These are phyloP conservation scores for Scarus forsteni DNA, from an alignment of 2,797 vertebrate genomes.

Conservation along the genomic window DNA sequence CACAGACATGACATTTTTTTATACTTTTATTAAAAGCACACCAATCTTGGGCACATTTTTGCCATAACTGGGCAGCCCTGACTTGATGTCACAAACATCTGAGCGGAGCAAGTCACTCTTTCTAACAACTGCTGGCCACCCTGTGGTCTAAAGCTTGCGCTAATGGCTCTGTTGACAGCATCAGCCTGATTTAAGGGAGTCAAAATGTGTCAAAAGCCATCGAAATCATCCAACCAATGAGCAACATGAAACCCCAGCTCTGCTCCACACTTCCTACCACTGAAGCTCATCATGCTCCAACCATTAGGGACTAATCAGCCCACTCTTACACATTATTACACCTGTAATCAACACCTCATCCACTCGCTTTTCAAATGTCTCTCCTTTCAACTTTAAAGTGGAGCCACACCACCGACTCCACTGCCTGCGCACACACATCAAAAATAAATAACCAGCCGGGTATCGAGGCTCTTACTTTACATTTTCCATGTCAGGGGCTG, in stretches of 20 bases:
- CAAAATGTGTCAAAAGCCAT: not conserved
- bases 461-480: slow-evolving; percentile 38
- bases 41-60: no score
- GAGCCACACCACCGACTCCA: not conserved
- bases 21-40: no score
- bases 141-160: not conserved
- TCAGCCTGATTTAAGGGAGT: not conserved
- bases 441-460: slow-evolving; percentile 37
- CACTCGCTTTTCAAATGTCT: not conserved
- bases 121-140: not conserved
- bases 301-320: not conserved
- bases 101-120: not conserved
- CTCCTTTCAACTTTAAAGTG: slow-evolving; percentile 47
- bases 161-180: not conserved
- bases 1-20: no score
- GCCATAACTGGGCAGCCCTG: no score
- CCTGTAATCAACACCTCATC: slow-evolving; percentile 27
- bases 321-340: not conserved
- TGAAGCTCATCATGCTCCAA: not conserved
- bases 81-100: no score
- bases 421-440: slow-evolving; percentile 15
- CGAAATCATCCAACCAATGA: not conserved
- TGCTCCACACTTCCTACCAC: slow-evolving; percentile 1
- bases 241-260: not conserved
- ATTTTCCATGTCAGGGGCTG: slow-evolving; percentile 38